Conservation (phyloP, 2,113 vertebrate genomes). For the Ciconia boyciana region DNA sequence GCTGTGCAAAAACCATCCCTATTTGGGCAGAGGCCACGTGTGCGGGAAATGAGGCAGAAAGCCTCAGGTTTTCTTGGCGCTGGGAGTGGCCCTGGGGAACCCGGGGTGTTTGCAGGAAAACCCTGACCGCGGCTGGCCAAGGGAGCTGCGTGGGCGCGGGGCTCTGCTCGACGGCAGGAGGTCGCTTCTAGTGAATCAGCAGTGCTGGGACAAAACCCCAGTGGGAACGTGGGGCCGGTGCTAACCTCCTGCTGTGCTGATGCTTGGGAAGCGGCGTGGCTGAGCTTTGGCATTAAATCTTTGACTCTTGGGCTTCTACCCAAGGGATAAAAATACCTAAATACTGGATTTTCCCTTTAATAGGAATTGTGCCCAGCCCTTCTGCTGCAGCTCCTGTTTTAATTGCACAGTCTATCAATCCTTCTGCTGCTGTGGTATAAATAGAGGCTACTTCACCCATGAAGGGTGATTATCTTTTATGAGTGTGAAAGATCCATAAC, state of each 20-base stretch:
- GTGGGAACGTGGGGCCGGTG: rapidly evolving
- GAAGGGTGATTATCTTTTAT: slow-evolving; percentile 74
- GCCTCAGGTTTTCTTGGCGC: background rate
- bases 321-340: background rate
- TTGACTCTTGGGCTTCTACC: background rate
- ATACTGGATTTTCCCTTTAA: background rate
- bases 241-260: background rate
- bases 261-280: background rate
- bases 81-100: background rate
- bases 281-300: background rate
- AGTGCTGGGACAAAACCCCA: background rate
- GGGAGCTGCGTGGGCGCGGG: background rate
- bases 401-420: slow-evolving; percentile 62
- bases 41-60: background rate
- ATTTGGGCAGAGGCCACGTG: rapidly evolving
- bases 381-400: slow-evolving; percentile 47
- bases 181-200: rapidly evolving
- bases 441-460: slow-evolving; percentile 67
- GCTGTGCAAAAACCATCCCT: background rate
- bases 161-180: background rate
- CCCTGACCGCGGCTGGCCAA: rapidly evolving
- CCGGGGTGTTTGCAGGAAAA: background rate
- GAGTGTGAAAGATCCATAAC: slow-evolving; percentile 53
- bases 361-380: background rate
- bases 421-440: slow-evolving; percentile 39